phyloP scores from a whole-genome alignment of 2,888 invertebrate genomes.

The Amiota mariae region DNA sequence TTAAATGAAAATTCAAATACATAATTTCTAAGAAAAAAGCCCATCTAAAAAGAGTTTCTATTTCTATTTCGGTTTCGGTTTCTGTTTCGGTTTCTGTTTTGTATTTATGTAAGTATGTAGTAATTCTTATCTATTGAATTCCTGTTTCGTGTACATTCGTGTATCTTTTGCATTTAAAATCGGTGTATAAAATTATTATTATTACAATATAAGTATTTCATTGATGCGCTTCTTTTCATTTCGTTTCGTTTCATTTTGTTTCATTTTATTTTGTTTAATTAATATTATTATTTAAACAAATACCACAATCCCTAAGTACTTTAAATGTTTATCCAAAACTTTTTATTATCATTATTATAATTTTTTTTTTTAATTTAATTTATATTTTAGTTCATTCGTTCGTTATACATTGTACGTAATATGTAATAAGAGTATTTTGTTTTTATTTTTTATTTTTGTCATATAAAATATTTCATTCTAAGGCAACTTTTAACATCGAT shows the following conservation, averaged over 20 bases:
- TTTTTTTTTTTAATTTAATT: too few species aligned
- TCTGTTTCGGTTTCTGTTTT: slow-evolving; percentile 27
- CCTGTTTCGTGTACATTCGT: slow-evolving; percentile 26
- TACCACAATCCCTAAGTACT: slow-evolving; percentile 46
- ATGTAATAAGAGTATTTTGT: slow-evolving; percentile 30
- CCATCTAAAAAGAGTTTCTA: slow-evolving; percentile 18
- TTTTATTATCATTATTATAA: slow-evolving; percentile 39
- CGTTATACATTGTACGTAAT: slow-evolving; percentile 18
- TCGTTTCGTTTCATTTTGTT: slow-evolving; percentile 7
- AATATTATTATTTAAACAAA: slow-evolving; percentile 41
- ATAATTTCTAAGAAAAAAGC: background rate
- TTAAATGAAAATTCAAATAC: background rate
- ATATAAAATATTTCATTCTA: slow-evolving; percentile 66
- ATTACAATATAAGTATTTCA: background rate
- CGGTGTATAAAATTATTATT: slow-evolving; percentile 69
- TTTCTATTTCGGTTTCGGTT: slow-evolving; percentile 21
- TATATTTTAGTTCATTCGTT: too few species aligned
- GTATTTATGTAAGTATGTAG: slow-evolving; percentile 31
- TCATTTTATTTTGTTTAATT: slow-evolving; percentile 39
- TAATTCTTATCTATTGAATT: slow-evolving; percentile 12
- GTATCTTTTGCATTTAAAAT: slow-evolving; percentile 55
- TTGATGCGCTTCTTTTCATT: too few species aligned
- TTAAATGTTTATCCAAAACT: slow-evolving; percentile 65
- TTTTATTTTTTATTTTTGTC: slow-evolving; percentile 38
- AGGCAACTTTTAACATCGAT: slow-evolving; percentile 73